Base-by-base conservation (phyloP, 2,797 vertebrate genomes). In the Calcarius lapponicus region DNA sequence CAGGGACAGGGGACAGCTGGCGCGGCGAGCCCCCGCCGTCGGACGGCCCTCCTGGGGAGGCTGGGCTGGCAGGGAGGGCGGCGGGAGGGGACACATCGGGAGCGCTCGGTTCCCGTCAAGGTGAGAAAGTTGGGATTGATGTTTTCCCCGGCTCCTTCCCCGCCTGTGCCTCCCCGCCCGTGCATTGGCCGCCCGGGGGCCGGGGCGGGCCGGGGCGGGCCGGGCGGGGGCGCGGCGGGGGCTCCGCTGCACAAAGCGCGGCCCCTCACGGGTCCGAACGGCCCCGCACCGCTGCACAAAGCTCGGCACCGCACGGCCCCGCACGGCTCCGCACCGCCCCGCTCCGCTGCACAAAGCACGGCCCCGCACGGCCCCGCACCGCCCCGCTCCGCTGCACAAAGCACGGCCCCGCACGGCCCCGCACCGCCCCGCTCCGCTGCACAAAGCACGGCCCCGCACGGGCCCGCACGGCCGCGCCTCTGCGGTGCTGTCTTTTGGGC, bases 191-290 rank as follows among this genome's bases (percentile, higher is more conserved):
- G 86, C 58, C 54, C 50, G 40, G n/a, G 50, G 57, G 31, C 48
- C 47, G 83, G 95, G 93, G 88, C 86, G 88, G 91, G 84, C n/a
- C 56, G 60, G 83, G 80, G 70, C 61, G 91, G 88, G 80, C 34
- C 26, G 81, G 85, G 81, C 69, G 73, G 88, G 83, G 60, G 62
- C 75, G 70, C 61, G 36, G 29, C 24, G 36, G 48, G 48, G 54
- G 48, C 31, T 21, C 53, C 31, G 51, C 51, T 31, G 29, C 51
- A 19, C 29, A 8, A 8, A 31, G 51, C 31, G 1, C 29, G 29
- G 29, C 17, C 5, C 51, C 26, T 29, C 57, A 29, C 38, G 3
- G 51, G 7, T 7, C 24, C 47, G 47, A 13, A 48, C 47, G 43
- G 43, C 3, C 10, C 19, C 19, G 43, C 45, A 7, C 21, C 20